Conservation (phyloP, 1,140 invertebrate species). For the Danaus melanippus region DNA sequence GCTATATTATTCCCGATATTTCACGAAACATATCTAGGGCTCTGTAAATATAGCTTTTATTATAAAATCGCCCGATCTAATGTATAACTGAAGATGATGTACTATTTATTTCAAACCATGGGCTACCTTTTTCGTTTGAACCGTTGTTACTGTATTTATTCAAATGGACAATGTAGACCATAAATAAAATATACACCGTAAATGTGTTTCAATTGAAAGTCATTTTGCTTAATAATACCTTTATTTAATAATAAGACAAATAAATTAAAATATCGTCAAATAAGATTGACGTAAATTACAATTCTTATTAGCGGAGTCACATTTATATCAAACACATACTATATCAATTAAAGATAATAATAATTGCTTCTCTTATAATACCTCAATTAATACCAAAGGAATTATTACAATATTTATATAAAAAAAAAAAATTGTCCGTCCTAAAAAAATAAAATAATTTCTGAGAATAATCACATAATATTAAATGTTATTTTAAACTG, state of each 20-base stretch:
- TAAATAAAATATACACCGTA: slow-evolving; percentile 30
- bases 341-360: slow-evolving; percentile 32
- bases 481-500: slow-evolving; percentile 18
- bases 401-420: too few species aligned
- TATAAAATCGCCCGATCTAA: slow-evolving; percentile 32
- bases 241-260: slow-evolving; percentile 65
- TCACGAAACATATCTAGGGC: slow-evolving; percentile 43
- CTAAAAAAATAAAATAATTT: slow-evolving; percentile 37
- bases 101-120: slow-evolving; percentile 62
- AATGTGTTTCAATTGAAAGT: too few species aligned
- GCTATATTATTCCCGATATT: slow-evolving; percentile 3
- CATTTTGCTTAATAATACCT: too few species aligned
- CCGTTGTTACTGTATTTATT: slow-evolving; percentile 26
- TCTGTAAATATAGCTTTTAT: slow-evolving; percentile 56
- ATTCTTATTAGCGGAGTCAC: slow-evolving; percentile 40
- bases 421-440: slow-evolving; percentile 20
- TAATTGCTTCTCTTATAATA: slow-evolving; percentile 37
- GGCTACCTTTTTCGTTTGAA: slow-evolving; percentile 67
- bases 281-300: slow-evolving; percentile 56
- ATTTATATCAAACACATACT: slow-evolving; percentile 44
- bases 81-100: slow-evolving; percentile 37
- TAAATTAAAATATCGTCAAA: slow-evolving; percentile 64
- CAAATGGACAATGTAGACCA: slow-evolving; percentile 66
- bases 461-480: slow-evolving; percentile 31
- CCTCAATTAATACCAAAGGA: slow-evolving; percentile 33